Evolutionary conservation across 2,888 invertebrate genomes (phyloP).

Genomic region (Andrena fulva): DNA sequence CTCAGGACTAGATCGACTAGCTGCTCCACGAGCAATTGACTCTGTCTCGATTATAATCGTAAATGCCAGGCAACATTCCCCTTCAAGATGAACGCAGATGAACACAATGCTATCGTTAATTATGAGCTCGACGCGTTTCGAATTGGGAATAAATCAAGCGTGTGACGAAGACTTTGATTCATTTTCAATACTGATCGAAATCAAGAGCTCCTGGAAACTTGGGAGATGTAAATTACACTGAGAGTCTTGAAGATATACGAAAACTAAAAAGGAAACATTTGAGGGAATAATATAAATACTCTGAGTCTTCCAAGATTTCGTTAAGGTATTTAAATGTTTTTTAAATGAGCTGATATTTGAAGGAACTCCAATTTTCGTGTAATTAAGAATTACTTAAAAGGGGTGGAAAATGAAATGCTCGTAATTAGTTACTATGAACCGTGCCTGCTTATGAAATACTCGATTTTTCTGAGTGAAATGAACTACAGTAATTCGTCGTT

Average conservation of each 20-base stretch:
- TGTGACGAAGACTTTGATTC: background rate
- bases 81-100: background rate
- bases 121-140: background rate
- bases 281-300: background rate
- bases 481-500: too few relatives aligned
- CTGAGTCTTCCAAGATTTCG: background rate
- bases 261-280: background rate
- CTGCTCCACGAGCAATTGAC: background rate
- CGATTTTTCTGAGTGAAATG: slow-evolving; percentile 1
- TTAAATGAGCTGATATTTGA: background rate
- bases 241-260: background rate
- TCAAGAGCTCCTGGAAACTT: background rate
- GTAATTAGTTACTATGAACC: background rate
- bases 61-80: background rate
- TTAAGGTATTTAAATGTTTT: background rate
- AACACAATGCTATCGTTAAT: background rate
- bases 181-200: background rate
- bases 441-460: slow-evolving; percentile 38
- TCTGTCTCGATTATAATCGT: background rate
- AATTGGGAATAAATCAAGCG: background rate
- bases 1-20: background rate
- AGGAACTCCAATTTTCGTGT: background rate
- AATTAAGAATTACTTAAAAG: background rate
- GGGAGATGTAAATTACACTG: background rate
- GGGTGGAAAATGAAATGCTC: background rate